These are phyloP conservation scores for Cabera pusaria DNA, from an alignment of 2,888 invertebrate species.

Conservation along the genomic window DNA sequence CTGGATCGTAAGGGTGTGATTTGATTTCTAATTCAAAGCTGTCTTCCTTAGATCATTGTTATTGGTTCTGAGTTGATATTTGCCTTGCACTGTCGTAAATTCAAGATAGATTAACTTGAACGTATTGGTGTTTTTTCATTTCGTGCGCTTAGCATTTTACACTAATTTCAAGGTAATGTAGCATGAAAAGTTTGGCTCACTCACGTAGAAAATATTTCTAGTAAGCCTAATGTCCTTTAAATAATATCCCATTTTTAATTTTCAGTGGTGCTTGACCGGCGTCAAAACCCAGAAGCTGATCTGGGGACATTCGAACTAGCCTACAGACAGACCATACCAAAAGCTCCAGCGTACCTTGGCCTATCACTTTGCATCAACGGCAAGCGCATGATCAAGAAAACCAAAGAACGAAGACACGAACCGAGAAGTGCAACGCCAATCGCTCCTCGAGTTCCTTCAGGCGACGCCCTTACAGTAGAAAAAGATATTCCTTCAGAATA, in stretches of 20 bases:
- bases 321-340: conserved; percentile 90
- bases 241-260: conserved; percentile 33
- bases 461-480: conserved; percentile 48
- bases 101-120: no score
- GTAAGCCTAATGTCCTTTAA: no score
- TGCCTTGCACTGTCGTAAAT: no score
- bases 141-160: no score
- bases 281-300: conserved; percentile 87
- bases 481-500: conserved; percentile 74
- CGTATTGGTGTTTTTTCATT: no score
- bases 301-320: conserved; percentile 92
- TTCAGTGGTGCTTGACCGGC: conserved; percentile 90
- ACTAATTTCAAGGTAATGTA: no score
- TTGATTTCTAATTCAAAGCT: no score
- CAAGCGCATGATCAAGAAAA: conserved; percentile 81
- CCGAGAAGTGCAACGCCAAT: conserved; percentile 55
- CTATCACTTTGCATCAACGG: conserved; percentile 88
- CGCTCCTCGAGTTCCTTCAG: conserved; percentile 52
- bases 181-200: no score
- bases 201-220: no score
- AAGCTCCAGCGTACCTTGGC: conserved; percentile 91
- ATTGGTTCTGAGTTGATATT: no score
- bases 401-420: conserved; percentile 65
- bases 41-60: no score
- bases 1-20: no score